Evolutionary conservation across 2,888 invertebrate species (phyloP).

Genomic region (Drosophila koepferae): DNA sequence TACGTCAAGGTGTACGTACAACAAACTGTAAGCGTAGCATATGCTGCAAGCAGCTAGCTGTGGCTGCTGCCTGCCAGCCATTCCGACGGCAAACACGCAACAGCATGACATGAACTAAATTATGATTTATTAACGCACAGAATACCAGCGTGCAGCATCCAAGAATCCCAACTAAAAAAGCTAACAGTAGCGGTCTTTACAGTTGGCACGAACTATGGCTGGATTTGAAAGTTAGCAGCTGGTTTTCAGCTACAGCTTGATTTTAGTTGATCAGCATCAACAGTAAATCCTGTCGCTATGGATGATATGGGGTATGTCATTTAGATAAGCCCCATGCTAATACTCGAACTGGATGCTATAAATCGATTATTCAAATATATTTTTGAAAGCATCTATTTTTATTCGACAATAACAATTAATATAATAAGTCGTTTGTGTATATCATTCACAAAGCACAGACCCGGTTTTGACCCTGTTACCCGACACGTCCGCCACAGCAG

Average conservation of each 20-base stretch:
- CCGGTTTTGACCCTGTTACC: not conserved
- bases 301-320: not conserved
- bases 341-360: not conserved
- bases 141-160: constrained; percentile 14
- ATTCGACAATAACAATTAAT: constrained; percentile 42
- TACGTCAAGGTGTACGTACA: constrained; percentile 58
- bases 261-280: constrained; percentile 15
- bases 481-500: constrained; percentile 10
- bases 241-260: constrained; percentile 19
- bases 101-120: constrained; percentile 69
- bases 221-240: constrained; percentile 17
- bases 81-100: constrained; percentile 62
- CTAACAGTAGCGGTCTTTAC: not conserved
- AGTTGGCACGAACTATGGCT: constrained; percentile 3
- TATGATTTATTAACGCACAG: constrained; percentile 63
- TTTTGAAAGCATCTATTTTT: not conserved
- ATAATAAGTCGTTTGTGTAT: constrained; percentile 45
- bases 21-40: constrained; percentile 6
- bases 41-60: constrained; percentile 39
- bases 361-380: not conserved
- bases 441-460: constrained; percentile 27
- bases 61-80: constrained; percentile 32
- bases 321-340: not conserved
- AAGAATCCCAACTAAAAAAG: constrained; percentile 20
- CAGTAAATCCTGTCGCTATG: not conserved